Conservation (phyloP, 2,888 invertebrate genomes). For the Tridacna crocea region DNA sequence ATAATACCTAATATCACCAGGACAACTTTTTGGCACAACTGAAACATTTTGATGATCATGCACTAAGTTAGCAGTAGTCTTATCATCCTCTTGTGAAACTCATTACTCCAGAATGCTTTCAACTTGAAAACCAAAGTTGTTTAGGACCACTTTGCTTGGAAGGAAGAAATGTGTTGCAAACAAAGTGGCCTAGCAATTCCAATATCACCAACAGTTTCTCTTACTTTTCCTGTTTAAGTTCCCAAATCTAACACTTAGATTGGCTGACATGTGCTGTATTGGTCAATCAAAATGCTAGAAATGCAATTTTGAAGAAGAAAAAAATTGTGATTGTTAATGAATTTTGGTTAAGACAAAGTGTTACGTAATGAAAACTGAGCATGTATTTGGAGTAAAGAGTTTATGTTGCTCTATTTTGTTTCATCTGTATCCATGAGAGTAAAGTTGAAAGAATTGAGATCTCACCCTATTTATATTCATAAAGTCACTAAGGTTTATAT, state of each 20-base stretch:
- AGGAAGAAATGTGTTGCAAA: no score
- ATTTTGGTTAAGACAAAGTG: no score
- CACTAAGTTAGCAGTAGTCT: conserved; percentile 53
- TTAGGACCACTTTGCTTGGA: no score
- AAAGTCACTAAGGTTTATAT: conserved; percentile 57
- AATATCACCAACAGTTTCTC: no score
- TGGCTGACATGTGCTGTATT: no score
- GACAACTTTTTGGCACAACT: conserved; percentile 19
- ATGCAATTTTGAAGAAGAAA: no score
- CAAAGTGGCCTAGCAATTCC: no score
- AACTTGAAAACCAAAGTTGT: no score
- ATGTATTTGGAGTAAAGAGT: neutral
- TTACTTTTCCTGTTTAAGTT: no score
- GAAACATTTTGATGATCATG: conserved; percentile 34
- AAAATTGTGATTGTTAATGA: no score
- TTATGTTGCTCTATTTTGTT: neutral
- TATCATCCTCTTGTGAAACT: conserved; percentile 31
- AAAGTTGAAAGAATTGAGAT: conserved; percentile 16
- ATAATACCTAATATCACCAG: conserved; percentile 50
- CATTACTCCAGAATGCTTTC: neutral
- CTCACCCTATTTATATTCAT: conserved; percentile 52
- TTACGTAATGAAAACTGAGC: neutral
- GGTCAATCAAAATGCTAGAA: no score
- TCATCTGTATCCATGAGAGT: neutral
- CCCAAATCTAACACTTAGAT: no score